Base-by-base conservation (phyloP, 2,797 vertebrate genomes). In the Florisuga fusca region DNA sequence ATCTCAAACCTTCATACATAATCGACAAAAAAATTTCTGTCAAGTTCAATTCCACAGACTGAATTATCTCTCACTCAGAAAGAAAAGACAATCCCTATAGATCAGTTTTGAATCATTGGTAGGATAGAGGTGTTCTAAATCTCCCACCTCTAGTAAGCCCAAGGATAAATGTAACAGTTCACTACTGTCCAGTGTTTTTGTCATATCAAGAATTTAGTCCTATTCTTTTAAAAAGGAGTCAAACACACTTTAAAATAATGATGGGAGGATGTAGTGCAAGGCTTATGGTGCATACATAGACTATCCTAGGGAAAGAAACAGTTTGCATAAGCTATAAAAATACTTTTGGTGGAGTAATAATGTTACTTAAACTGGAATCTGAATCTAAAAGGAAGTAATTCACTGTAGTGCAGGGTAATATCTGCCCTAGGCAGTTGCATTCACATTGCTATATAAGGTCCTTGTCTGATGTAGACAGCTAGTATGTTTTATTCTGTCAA, bases 1-100 rank as follows among this genome's bases (percentile, higher is more conserved):
- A 75, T 80, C 82, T 92, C 82, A 68, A 86, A 90, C 62, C 89
- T 91, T 92, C 73, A 90, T 94, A 88, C 53, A 93, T 92, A 96
- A 94, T 83, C 0, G 33, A 82, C 76, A 75, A 94, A 71, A 89
- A 76, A 53, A 0, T 51, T 85, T 88, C 89, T 92, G 87, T 94
- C 87, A 94, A 89, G 69, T 51, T 93, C 87, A 88, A 31, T 91
- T 93, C 63, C 69, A 31, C 62, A 89, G 82, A 76, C 33, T 46
- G 87, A 96, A 88, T 95, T 87, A 91, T 95, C 17, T 90, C 64
- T 90, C 71, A 87, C 89, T 89, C 73, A 84, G 67, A 86, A 80
- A 91, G 62, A 87, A 89, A 90, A 90, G 89, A 86, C 89, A 95
- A 89, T 89, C 79, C 59, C 63, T 69, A 59, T 50, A 84, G 87